Evolutionary conservation across 2,888 invertebrate genomes (phyloP).

Genomic region (Cheilosia urbana): DNA sequence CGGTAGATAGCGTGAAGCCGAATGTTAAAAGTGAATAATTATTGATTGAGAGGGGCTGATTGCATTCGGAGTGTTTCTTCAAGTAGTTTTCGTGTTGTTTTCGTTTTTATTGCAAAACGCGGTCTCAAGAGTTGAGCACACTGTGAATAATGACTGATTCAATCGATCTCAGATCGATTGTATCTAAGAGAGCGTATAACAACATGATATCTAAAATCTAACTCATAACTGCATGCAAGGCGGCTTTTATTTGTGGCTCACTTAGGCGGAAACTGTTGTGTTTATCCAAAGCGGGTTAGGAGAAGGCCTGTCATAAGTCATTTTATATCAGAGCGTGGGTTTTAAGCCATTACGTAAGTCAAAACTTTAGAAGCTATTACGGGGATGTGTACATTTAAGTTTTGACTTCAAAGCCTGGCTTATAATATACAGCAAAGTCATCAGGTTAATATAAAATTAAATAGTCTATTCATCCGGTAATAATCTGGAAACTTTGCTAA

Average conservation of each 20-base stretch:
- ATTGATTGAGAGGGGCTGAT: constrained; percentile 4
- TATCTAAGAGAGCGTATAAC: constrained; percentile 22
- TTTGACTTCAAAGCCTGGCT: neutral
- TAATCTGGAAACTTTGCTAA: neutral
- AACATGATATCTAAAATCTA: neutral
- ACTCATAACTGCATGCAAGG: neutral
- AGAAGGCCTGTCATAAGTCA: neutral
- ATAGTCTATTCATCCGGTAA: neutral
- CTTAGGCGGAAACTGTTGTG: neutral
- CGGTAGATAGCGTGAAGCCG: neutral
- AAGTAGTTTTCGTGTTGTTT: neutral
- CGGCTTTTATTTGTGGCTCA: constrained; percentile 16
- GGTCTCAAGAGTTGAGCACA: constrained; percentile 11
- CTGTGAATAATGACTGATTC: neutral
- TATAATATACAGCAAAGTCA: neutral
- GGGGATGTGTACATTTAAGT: neutral
- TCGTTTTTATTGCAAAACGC: constrained; percentile 10
- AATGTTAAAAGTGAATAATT: constrained; percentile 41
- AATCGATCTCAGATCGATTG: constrained; percentile 24
- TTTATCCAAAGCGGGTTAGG: neutral
- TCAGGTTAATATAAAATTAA: neutral
- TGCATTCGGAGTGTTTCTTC: neutral
- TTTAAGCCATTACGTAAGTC: neutral
- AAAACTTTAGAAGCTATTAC: neutral
- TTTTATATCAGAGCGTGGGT: neutral